Percentiles rank a stretch among this genome's conserved stretches.
Evolutionary conservation across 1,140 invertebrate genomes (phyloP).

Genomic region (silkworm (Bombyx mori)): ASM3026992v2 NC_085125.1:733001-733500

Average conservation of each 20-base stretch:
- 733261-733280: slow-evolving; percentile 19
- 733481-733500: slow-evolving; percentile 17
- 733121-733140: too few species aligned
- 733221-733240: slow-evolving; percentile 10
- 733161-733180: too few species aligned
- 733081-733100: too few species aligned
- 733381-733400: slow-evolving; percentile 14
- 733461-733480: slow-evolving; percentile 19
- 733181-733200: too few species aligned
- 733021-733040: too few species aligned
- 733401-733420: slow-evolving; percentile 15
- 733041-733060: too few species aligned
- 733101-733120: too few species aligned
- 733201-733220: slow-evolving; percentile 3
- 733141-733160: too few species aligned
- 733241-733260: slow-evolving; percentile 16
- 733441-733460: slow-evolving; percentile 71
- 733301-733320: slow-evolving; percentile 15
- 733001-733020: too few species aligned
- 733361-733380: slow-evolving; percentile 9
- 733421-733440: slow-evolving; percentile 42
- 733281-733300: slow-evolving; percentile 25
- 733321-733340: slow-evolving; percentile 10
- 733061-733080: too few species aligned
- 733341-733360: slow-evolving; percentile 6